Base-by-base conservation (phyloP, 2,888 invertebrate genomes). In the Unio pictorum region DNA sequence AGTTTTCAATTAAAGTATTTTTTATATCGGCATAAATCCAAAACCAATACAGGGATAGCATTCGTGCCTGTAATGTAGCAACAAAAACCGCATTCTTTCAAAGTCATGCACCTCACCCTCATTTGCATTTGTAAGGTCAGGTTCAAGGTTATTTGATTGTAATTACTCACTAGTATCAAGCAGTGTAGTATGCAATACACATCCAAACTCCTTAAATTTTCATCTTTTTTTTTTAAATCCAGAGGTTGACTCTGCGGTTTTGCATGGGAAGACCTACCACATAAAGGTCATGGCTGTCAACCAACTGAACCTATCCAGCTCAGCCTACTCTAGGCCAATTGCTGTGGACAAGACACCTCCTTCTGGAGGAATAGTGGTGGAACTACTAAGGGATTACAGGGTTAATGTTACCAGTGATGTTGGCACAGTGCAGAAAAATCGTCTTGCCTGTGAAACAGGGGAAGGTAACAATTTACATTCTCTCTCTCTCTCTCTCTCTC, bases 331-430 rank as follows among this genome's bases (percentile, higher is more conserved):
- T 23, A 61, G 67, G 1, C 68, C 71, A 20, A 79, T 82, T 23
- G 64, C 54, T 23, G 71, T 84, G n/a, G 83, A 84, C 64, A 68
- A 65, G 34, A 81, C 81, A 15, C 79, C 83, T 3, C 82, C 83
- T 1, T 55, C 68, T 18, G 68, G 69, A 17, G 79, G 80, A 15
- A 67, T 63, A 34, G 81, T 81, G 20, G 78, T 81, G 18, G 82
- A 81, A 63, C 66, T 82, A 3, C 71, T 67, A 23, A 73, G 74
- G 23, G 66, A 61, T 1, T 77, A 80, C 72, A 58, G 72, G 45
- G 64, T 78, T 18, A 66, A 73, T 63, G 67, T 62, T 8, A 72
- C 64, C 20, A 60, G 64, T 58, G 55, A 57, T n/a, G 68, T 61
- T n/a, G 63, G 54, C 4, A 73, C 78, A 0, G 71, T 61, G 15